Conservation (phyloP, 2,113 vertebrate species). For the Arenaria interpres region DNA sequence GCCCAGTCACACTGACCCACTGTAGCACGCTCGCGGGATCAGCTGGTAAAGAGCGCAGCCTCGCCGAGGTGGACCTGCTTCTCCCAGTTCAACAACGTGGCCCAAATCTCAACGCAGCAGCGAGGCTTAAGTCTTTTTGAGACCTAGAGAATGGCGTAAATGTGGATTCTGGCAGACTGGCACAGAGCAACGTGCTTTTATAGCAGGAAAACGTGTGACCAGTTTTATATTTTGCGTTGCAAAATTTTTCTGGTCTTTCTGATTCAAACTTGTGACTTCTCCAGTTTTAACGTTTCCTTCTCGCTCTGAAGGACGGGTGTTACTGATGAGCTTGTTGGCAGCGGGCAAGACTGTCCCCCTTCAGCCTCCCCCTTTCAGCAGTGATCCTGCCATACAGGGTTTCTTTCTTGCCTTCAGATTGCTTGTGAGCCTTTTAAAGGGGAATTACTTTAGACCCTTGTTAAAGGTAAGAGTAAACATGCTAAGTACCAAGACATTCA, state of each 20-base stretch:
- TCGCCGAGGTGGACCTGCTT: not conserved
- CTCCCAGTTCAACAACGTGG: not conserved
- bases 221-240: not conserved
- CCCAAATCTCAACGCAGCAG: not conserved
- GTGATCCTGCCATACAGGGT: not conserved
- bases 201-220: not conserved
- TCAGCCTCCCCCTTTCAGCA: not conserved
- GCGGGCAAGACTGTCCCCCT: not conserved
- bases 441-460: slow-evolving; percentile 46
- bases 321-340: not conserved
- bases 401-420: slow-evolving; percentile 19
- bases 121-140: not conserved
- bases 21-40: not conserved
- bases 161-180: not conserved
- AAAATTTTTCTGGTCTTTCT: not conserved
- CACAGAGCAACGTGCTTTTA: not conserved
- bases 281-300: not conserved
- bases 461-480: slow-evolving; percentile 60
- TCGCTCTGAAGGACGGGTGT: not conserved
- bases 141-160: not conserved
- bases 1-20: not conserved
- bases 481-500: slow-evolving; percentile 53
- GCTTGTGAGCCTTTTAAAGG: slow-evolving; percentile 22
- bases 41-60: not conserved
- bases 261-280: not conserved